Evolutionary conservation across 2,888 invertebrate genomes (phyloP).

Genomic region (Ophion ventricosus): DNA sequence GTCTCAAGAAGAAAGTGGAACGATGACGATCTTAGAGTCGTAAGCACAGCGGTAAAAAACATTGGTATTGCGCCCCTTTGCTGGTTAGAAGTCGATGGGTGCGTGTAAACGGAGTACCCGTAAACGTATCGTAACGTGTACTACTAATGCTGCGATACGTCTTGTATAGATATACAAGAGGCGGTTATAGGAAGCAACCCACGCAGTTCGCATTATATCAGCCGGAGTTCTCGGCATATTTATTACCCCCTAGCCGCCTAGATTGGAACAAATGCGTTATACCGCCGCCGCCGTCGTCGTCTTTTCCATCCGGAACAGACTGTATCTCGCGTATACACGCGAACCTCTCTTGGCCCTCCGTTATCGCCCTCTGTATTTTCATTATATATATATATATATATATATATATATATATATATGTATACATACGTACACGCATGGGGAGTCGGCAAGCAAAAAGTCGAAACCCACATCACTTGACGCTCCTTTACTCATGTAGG

Average conservation of each 20-base stretch:
- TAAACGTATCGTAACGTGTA: not conserved
- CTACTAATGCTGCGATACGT: slow-evolving; percentile 36
- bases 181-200: slow-evolving; percentile 70
- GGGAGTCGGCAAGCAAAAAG: not conserved
- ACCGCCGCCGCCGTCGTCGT: slow-evolving; percentile 57
- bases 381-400: slow-evolving; percentile 5
- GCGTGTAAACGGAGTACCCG: not conserved
- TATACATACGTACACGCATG: no score
- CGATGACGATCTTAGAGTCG: not conserved
- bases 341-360: slow-evolving; percentile 36
- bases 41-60: not conserved
- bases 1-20: not conserved
- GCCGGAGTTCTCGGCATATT: slow-evolving; percentile 77
- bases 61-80: not conserved
- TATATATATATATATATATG: not conserved
- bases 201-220: slow-evolving; percentile 80
- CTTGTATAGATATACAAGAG: slow-evolving; percentile 44
- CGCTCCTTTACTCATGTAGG: not conserved
- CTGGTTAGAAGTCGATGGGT: not conserved
- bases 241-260: slow-evolving; percentile 78
- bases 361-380: slow-evolving; percentile 46
- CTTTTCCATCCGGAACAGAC: slow-evolving; percentile 58
- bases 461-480: not conserved
- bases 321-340: slow-evolving; percentile 36
- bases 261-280: slow-evolving; percentile 78